Evolutionary conservation across 2,888 invertebrate species (phyloP).

Genomic region (Asteroscopus sphinx): DNA sequence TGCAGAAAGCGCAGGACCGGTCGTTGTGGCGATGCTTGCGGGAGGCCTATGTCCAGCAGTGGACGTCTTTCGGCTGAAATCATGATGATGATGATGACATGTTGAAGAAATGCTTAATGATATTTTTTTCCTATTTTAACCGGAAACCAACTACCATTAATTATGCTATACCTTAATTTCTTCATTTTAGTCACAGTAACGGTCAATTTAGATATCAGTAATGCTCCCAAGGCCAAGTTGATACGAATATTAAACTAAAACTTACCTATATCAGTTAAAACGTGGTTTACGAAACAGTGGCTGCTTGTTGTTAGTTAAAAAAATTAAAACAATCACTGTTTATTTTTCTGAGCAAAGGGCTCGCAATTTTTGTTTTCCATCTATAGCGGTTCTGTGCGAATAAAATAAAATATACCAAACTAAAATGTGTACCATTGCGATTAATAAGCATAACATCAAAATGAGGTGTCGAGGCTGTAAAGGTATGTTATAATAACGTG

Average conservation of each 20-base stretch:
- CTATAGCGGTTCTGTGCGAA: too few relatives aligned
- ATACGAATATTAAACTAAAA: slow-evolving; percentile 20
- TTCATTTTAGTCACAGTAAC: slow-evolving; percentile 28
- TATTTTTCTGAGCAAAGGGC: too few relatives aligned
- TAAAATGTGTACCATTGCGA: slow-evolving; percentile 42
- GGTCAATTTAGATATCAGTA: slow-evolving; percentile 36
- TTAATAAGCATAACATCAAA: slow-evolving; percentile 36
- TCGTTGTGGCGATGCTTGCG: too few relatives aligned
- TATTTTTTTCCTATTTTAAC: neutral
- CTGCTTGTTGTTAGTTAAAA: slow-evolving; percentile 9
- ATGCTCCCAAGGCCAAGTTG: slow-evolving; percentile 24
- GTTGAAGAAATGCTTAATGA: too few relatives aligned
- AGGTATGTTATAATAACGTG: slow-evolving; percentile 10
- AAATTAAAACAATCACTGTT: neutral
- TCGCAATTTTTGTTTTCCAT: too few relatives aligned
- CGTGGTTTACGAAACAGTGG: slow-evolving; percentile 10
- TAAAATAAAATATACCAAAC: slow-evolving; percentile 11
- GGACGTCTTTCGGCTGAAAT: too few relatives aligned
- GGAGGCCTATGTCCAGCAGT: too few relatives aligned
- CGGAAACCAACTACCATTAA: neutral
- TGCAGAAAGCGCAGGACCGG: too few relatives aligned
- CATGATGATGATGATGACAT: too few relatives aligned
- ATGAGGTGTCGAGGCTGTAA: slow-evolving; percentile 16
- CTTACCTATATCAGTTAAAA: slow-evolving; percentile 25
- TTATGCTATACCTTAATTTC: neutral